Base-by-base conservation (phyloP, 2,888 invertebrate species). In the Chalcosyrphus nemorum region DNA sequence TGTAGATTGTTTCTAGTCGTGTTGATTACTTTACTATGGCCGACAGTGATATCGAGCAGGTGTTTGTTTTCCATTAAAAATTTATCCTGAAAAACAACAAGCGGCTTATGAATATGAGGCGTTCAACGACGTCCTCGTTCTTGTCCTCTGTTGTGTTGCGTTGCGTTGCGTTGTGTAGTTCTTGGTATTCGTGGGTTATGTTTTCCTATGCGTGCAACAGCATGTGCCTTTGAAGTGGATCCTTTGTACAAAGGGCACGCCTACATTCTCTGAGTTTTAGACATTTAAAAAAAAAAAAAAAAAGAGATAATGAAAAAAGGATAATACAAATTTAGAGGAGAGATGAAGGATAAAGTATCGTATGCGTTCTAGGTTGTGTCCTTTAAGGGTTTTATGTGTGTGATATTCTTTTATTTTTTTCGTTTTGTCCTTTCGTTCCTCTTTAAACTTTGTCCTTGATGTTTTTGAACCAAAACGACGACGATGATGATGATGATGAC, bases 51-150 rank as follows among this genome's bases (percentile, higher is more conserved):
- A 66, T 70, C 13, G 70, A 70, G 70, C 77, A 77, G 77, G 70
- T 77, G 77, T 77, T 77, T 77, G 77, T 54, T 77, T 61, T 70
- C 68, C 77, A 77, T 77, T 77, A 77, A 77, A 70, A 63, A 27
- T 77, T 32, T 59, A 68, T 66, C 68, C 57, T 59, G 68, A 68
- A 76, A 56, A 76, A 66, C 70, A 76, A 61, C 76, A 59, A 59
- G 45, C 59, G 43, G 41, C 68, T 76, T 66, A 75, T 75, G 75
- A 75, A 75, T 75, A 66, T 47, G 24, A 54, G 27, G 7, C 17
- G 66, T 24, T n/a, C n/a, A n/a, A n/a, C 2, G 1, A 0, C 17
- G 59, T 32, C 21, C 2, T 52, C 24, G 41, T 41, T 27, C 45
- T n/a, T n/a, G n/a, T n/a, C n/a, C n/a, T n/a, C n/a, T n/a, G n/a